Evolutionary conservation across 2,888 invertebrate species (phyloP).

Genomic region (Pristionchus maxplancki): DNA sequence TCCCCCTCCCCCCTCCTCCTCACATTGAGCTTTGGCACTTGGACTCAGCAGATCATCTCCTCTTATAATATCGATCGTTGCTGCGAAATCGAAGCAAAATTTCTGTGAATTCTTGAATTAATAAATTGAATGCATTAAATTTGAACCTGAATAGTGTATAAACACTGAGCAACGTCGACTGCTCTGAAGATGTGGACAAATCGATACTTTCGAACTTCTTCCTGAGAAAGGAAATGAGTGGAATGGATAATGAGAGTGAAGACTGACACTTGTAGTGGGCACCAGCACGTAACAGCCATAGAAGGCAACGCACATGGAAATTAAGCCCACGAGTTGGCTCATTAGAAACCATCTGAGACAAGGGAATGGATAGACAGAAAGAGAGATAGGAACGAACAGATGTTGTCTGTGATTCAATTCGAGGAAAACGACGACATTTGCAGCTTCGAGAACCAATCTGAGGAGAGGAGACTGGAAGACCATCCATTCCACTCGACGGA

Average conservation of each 20-base stretch:
- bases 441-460: slow-evolving; percentile 70
- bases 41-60: slow-evolving; percentile 67
- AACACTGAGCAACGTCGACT: slow-evolving; percentile 70
- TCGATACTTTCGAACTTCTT: slow-evolving; percentile 68
- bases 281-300: slow-evolving; percentile 76
- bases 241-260: no score
- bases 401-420: slow-evolving; percentile 64
- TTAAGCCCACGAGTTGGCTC: slow-evolving; percentile 70
- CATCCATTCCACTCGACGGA: slow-evolving; percentile 74
- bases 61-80: slow-evolving; percentile 67
- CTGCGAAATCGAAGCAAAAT: slow-evolving; percentile 73
- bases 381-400: no score
- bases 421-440: slow-evolving; percentile 74
- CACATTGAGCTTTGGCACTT: slow-evolving; percentile 72
- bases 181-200: slow-evolving; percentile 73
- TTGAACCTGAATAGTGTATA: slow-evolving; percentile 57
- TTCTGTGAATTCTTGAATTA: slow-evolving; percentile 67
- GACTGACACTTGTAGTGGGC: slow-evolving; percentile 70
- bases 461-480: slow-evolving; percentile 76
- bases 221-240: slow-evolving; percentile 53
- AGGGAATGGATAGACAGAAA: slow-evolving; percentile 18
- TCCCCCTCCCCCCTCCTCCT: slow-evolving; percentile 20
- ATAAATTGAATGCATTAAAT: not conserved
- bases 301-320: slow-evolving; percentile 75
- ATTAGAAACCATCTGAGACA: slow-evolving; percentile 71